These are phyloP conservation scores for Brachionus asplanchnoidis DNA, from an alignment of 1,140 invertebrate genomes.

Conservation along the genomic window DNA sequence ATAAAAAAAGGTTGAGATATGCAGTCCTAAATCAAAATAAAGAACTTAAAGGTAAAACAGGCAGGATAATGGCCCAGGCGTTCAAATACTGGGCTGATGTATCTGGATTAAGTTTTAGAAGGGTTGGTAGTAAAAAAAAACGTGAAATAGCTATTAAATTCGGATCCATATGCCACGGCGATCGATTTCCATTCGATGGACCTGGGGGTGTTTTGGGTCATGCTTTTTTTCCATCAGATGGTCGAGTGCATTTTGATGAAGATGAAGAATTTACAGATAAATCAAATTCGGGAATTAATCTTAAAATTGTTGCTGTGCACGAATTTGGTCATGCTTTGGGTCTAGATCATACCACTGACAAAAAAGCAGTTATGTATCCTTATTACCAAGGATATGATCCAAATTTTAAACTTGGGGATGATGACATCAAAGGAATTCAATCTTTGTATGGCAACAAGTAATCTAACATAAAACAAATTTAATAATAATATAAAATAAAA, in stretches of 20 bases:
- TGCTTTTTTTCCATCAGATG: conserved; percentile 52
- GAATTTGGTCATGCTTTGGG: conserved; percentile 60
- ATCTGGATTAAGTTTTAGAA: not conserved
- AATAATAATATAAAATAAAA: no score
- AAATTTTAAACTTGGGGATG: conserved; percentile 45
- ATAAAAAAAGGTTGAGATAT: not conserved
- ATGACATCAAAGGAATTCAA: conserved; percentile 51
- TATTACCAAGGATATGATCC: conserved; percentile 49
- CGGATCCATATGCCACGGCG: not conserved
- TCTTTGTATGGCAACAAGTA: conserved; percentile 47
- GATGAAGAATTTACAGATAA: conserved; percentile 50
- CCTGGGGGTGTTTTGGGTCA: conserved; percentile 52
- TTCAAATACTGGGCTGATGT: not conserved
- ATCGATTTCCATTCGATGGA: conserved; percentile 47
- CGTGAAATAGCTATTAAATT: conserved; percentile 22
- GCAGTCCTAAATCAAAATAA: not conserved
- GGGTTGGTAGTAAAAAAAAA: not conserved
- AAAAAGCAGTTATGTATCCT: conserved; percentile 57
- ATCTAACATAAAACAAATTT: no score
- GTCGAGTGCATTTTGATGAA: conserved; percentile 52
- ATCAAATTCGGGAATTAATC: not conserved
- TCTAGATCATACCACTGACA: conserved; percentile 54
- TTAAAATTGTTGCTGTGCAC: conserved; percentile 52
- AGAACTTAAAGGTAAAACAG: not conserved
- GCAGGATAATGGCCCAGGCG: not conserved